Base-by-base conservation (phyloP, 2,888 invertebrate species). In the Hyalella azteca region DNA sequence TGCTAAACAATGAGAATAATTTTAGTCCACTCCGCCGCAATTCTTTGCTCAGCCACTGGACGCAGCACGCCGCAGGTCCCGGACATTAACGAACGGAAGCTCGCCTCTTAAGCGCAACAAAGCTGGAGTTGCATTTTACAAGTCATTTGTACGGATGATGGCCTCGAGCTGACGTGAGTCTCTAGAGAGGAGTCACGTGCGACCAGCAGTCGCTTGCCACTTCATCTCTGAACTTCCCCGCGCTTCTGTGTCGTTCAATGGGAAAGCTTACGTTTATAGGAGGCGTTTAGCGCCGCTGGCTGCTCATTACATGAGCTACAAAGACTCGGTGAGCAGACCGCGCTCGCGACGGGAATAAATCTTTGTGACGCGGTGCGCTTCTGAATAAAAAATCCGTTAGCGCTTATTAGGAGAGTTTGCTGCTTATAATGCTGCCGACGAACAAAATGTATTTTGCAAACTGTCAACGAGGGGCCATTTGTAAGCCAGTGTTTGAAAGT, bases 321-420 rank as follows among this genome's bases (percentile, higher is more conserved):
- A 66, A 66, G 66, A 36, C 9, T 29, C 36, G 36, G 19, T 5
- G 66, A 29, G 19, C 66, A 66, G 39, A 19, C 19, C 19, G 36
- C 19, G 13, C 66, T 15, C 36, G 66, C 39, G 11, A 66, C 66
- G 66, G 22, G 19, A 32, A 66, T 66, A 66, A 66, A 66, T 66
- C 66, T 66, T 29, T 9, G 39, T 36, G 29, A 32, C 66, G 19
- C 19, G 15, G 66, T 13, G 36, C 66, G 66, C 66, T 36, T 66
- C 36, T 36, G 66, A 66, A 66, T 66, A 36, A 66, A 66, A 66
- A 36, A 32, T 66, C 36, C 66, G 32, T 66, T 66, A n/a, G 66
- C 1, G 66, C 66, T 36, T 66, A 66, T 66, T 66, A 66, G 66
- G 66, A 66, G 32, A 7, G 19, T 15, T 36, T 66, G 54, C 22